Conservation (phyloP, 2,888 invertebrate genomes). For the Apodemia hepburni region DNA sequence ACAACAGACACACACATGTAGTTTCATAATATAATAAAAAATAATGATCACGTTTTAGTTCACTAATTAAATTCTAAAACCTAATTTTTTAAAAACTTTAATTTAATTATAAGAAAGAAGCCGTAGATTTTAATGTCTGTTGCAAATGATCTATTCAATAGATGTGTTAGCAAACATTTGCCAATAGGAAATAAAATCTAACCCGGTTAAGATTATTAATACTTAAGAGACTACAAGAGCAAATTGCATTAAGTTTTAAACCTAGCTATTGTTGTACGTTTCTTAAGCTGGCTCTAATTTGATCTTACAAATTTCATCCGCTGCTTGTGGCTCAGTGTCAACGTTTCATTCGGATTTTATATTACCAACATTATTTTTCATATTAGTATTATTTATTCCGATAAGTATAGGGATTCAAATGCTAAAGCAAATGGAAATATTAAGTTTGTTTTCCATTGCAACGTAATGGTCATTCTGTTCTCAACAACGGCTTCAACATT, state of each 20-base stretch:
- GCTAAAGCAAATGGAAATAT: slow-evolving; percentile 19
- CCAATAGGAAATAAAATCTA: not conserved
- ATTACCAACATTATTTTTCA: slow-evolving; percentile 41
- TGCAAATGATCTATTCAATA: too few relatives aligned
- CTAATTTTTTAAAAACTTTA: too few relatives aligned
- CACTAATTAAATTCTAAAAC: too few relatives aligned
- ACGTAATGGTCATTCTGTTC: slow-evolving; percentile 61
- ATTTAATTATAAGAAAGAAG: too few relatives aligned
- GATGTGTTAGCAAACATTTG: too few relatives aligned
- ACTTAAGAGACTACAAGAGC: not conserved
- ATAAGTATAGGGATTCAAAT: slow-evolving; percentile 33
- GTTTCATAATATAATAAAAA: too few relatives aligned
- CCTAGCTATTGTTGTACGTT: slow-evolving; percentile 59
- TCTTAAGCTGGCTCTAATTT: slow-evolving; percentile 64
- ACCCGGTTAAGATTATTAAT: not conserved
- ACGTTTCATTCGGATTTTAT: slow-evolving; percentile 69
- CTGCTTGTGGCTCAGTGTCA: slow-evolving; percentile 65
- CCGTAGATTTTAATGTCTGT: too few relatives aligned
- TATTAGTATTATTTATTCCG: slow-evolving; percentile 29
- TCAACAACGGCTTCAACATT: slow-evolving; percentile 55
- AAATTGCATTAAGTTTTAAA: slow-evolving; percentile 26
- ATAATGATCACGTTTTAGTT: too few relatives aligned
- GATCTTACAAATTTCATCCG: slow-evolving; percentile 69
- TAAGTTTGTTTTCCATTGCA: slow-evolving; percentile 44
- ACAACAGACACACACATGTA: too few relatives aligned